These are phyloP conservation scores for Caligus rogercresseyi DNA, from an alignment of 1,140 invertebrate genomes.

Conservation along the genomic window DNA sequence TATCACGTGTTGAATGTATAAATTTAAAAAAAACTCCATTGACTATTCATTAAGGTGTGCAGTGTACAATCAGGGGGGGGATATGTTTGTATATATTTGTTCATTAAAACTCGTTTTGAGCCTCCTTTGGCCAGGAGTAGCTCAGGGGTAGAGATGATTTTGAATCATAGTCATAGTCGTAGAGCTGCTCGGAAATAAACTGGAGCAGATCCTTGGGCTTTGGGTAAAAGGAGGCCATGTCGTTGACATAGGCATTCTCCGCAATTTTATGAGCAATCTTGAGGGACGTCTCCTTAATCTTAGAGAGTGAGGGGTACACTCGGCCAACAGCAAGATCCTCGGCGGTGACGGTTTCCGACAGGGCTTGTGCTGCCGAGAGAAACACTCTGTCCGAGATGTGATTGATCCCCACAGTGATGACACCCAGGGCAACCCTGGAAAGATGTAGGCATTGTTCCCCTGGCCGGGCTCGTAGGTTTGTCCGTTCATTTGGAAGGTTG, in stretches of 20 bases:
- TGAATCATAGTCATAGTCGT: slow-evolving; percentile 23
- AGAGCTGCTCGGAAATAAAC: slow-evolving; percentile 23
- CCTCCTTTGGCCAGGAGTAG: slow-evolving; percentile 15
- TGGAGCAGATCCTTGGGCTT: slow-evolving; percentile 23
- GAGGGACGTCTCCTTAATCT: slow-evolving; percentile 64
- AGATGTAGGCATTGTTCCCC: slow-evolving; percentile 92
- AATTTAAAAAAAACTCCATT: no score
- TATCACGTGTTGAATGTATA: no score
- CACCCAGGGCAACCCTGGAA: slow-evolving; percentile 82
- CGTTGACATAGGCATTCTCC: slow-evolving; percentile 20
- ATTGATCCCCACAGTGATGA: slow-evolving; percentile 63
- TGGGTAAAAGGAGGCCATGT: slow-evolving; percentile 25
- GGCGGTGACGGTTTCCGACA: slow-evolving; percentile 34
- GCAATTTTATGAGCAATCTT: slow-evolving; percentile 13
- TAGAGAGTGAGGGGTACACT: slow-evolving; percentile 78
- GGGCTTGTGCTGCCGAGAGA: slow-evolving; percentile 58
- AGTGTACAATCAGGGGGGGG: no score
- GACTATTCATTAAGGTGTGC: no score
- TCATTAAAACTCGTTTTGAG: slow-evolving; percentile 1
- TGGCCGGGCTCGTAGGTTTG: slow-evolving; percentile 72
- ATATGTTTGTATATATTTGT: no score
- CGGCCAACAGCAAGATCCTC: slow-evolving; percentile 66
- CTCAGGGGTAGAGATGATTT: slow-evolving; percentile 3
- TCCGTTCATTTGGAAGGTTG: slow-evolving; percentile 51
- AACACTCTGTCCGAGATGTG: slow-evolving; percentile 79